Evolutionary conservation across 2,888 invertebrate species (phyloP).

Genomic region (Geotrupes spiniger): DNA sequence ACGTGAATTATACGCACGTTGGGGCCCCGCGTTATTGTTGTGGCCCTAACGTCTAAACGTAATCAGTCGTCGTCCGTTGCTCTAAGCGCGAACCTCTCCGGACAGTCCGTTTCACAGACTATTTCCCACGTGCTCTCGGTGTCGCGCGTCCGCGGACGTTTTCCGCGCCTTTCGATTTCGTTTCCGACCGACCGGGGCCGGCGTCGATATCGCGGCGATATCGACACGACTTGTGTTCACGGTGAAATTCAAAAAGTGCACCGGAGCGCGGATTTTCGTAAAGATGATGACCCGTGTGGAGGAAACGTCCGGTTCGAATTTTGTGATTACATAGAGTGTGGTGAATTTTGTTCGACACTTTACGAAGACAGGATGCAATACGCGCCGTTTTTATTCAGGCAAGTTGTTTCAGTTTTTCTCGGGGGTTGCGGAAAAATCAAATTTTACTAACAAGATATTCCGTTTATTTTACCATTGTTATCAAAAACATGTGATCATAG

Average conservation of each 20-base stretch:
- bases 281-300: background rate
- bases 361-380: slow-evolving; percentile 12
- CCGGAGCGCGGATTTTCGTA: background rate
- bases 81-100: slow-evolving; percentile 22
- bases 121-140: slow-evolving; percentile 18
- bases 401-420: background rate
- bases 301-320: background rate
- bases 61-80: slow-evolving; percentile 21
- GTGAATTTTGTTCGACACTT: background rate
- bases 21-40: slow-evolving; percentile 17
- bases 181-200: too few relatives aligned
- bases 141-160: slow-evolving; percentile 5
- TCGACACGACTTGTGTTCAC: too few relatives aligned
- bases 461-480: too few relatives aligned
- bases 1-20: slow-evolving; percentile 3
- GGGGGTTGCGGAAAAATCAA: too few relatives aligned
- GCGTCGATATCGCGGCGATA: too few relatives aligned
- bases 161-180: slow-evolving; percentile 4
- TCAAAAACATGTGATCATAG: too few relatives aligned
- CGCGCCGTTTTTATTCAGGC: slow-evolving; percentile 12
- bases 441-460: too few relatives aligned
- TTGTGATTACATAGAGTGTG: background rate
- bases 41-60: slow-evolving; percentile 21
- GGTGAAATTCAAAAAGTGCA: too few relatives aligned
- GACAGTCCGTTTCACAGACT: slow-evolving; percentile 18